Evolutionary conservation across 1,140 invertebrate species (phyloP).

Genomic region (Papilio glaucus): DNA sequence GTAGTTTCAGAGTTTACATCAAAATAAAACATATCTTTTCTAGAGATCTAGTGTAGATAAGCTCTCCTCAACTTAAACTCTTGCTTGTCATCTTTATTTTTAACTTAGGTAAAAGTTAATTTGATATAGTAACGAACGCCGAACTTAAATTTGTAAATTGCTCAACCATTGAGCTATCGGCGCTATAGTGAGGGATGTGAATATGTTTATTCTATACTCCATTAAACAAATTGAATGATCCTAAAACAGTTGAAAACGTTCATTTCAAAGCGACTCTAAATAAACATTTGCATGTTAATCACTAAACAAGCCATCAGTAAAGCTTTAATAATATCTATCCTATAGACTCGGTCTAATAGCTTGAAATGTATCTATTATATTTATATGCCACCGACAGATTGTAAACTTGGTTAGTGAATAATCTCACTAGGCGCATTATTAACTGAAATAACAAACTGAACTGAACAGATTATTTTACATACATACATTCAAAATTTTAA

Average conservation of each 20-base stretch:
- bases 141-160: background rate
- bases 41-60: too few species aligned
- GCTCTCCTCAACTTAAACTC: too few species aligned
- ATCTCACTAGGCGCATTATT: too few species aligned
- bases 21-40: too few species aligned
- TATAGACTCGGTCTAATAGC: conserved; percentile 1
- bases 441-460: too few species aligned
- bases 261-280: conserved; percentile 21
- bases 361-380: conserved; percentile 22
- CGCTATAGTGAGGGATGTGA: too few species aligned
- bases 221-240: conserved; percentile 30
- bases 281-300: conserved; percentile 35
- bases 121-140: too few species aligned
- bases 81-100: too few species aligned
- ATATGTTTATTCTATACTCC: conserved; percentile 12
- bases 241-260: conserved; percentile 22
- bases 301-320: conserved; percentile 23
- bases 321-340: conserved; percentile 30
- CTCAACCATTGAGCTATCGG: background rate
- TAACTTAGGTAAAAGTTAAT: too few species aligned
- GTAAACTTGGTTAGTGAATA: background rate
- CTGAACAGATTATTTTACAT: too few species aligned
- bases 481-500: too few species aligned
- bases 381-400: background rate
- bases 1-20: too few species aligned